These are phyloP conservation scores for Todus mexicanus DNA, from an alignment of 2,797 vertebrate species.

Conservation along the genomic window DNA sequence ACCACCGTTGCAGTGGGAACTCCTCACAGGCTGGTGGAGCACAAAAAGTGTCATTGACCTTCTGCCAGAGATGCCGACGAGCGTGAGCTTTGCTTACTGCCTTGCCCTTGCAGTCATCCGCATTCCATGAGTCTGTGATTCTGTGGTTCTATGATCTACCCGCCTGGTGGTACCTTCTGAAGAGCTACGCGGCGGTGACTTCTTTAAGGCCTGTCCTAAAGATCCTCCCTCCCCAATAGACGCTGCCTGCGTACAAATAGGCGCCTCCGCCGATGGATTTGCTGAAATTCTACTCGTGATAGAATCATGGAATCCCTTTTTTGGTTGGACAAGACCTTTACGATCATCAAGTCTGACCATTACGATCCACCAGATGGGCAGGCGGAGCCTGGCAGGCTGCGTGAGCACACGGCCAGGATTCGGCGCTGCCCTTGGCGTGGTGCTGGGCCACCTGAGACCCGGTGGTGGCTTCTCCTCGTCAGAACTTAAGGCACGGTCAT, in stretches of 20 bases:
- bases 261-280: background rate
- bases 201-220: background rate
- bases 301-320: background rate
- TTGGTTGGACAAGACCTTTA: background rate
- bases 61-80: background rate
- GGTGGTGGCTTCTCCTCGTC: background rate
- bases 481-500: background rate
- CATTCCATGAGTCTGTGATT: no score
- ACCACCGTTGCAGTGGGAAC: background rate
- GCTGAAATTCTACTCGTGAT: background rate
- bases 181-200: background rate
- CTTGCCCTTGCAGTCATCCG: background rate
- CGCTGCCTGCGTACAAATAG: no score
- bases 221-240: background rate
- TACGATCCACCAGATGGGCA: background rate
- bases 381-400: background rate
- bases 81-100: background rate
- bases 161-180: background rate
- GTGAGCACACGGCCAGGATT: fast-evolving
- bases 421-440: background rate
- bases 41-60: background rate
- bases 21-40: background rate
- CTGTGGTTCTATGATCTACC: no score
- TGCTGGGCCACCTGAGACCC: background rate
- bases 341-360: background rate